Percentiles rank a stretch among this genome's conserved stretches.
Conservation (phyloP, 2,797 vertebrate species). For the Sorex maritimensis region DNA sequence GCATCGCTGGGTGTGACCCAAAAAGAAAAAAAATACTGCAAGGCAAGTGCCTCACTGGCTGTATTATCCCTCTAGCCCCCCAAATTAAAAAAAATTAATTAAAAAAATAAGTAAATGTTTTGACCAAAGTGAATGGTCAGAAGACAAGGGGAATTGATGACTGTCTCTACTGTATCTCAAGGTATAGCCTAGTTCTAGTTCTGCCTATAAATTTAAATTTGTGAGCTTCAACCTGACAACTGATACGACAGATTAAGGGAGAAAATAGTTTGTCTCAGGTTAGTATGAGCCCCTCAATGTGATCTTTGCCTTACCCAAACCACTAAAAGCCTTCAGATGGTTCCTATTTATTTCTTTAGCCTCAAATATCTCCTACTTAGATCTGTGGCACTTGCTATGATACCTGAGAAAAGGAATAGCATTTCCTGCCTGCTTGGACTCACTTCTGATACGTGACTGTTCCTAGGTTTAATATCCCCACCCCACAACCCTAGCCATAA, state of each 20-base stretch:
- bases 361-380: not conserved
- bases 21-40: no score
- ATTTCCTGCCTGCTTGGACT: not conserved
- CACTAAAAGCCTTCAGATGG: not conserved
- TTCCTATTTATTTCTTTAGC: not conserved
- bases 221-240: not conserved
- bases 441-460: not conserved
- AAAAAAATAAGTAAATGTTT: not conserved
- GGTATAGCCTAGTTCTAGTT: not conserved
- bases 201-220: not conserved
- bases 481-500: not conserved
- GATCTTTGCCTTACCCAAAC: not conserved
- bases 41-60: no score
- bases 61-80: no score
- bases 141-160: not conserved
- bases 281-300: not conserved
- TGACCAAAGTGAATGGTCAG: not conserved
- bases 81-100: not conserved
- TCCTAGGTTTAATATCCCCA: no score
- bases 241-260: not conserved
- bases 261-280: slow-evolving; percentile 1
- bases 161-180: not conserved
- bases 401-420: not conserved
- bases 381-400: not conserved
- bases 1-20: no score